Conservation (phyloP, 2,888 invertebrate species). For the Eurytoma adleriae region DNA sequence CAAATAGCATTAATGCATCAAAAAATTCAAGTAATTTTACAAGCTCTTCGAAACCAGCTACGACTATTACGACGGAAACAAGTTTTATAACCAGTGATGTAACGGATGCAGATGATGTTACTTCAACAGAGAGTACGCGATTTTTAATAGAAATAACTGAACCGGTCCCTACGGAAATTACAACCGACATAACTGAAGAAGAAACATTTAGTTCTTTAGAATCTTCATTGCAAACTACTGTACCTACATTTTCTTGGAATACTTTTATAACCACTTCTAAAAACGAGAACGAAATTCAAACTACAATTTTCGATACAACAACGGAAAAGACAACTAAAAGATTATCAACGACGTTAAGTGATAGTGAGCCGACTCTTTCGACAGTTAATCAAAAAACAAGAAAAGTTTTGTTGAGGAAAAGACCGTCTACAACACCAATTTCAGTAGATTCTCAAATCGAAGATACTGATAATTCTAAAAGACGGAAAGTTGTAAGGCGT, state of each 20-base stretch:
- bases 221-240: slow-evolving; percentile 49
- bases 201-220: slow-evolving; percentile 51
- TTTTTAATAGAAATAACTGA: slow-evolving; percentile 54
- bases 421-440: slow-evolving; percentile 59
- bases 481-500: slow-evolving; percentile 67
- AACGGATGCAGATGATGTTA: slow-evolving; percentile 12
- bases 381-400: slow-evolving; percentile 52
- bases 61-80: background rate
- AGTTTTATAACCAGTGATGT: background rate
- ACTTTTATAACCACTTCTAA: slow-evolving; percentile 19
- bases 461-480: slow-evolving; percentile 54
- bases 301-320: slow-evolving; percentile 38
- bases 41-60: slow-evolving; percentile 1
- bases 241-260: slow-evolving; percentile 41
- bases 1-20: slow-evolving; percentile 13
- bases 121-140: slow-evolving; percentile 31
- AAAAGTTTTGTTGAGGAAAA: slow-evolving; percentile 63
- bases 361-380: background rate
- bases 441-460: slow-evolving; percentile 42
- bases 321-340: slow-evolving; percentile 20
- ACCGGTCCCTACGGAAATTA: slow-evolving; percentile 24
- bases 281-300: slow-evolving; percentile 32
- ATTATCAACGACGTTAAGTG: slow-evolving; percentile 9
- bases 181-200: slow-evolving; percentile 24
- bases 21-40: slow-evolving; percentile 21